Conservation (phyloP, 1,140 invertebrate species). For the Reticulitermes speratus region DNA sequence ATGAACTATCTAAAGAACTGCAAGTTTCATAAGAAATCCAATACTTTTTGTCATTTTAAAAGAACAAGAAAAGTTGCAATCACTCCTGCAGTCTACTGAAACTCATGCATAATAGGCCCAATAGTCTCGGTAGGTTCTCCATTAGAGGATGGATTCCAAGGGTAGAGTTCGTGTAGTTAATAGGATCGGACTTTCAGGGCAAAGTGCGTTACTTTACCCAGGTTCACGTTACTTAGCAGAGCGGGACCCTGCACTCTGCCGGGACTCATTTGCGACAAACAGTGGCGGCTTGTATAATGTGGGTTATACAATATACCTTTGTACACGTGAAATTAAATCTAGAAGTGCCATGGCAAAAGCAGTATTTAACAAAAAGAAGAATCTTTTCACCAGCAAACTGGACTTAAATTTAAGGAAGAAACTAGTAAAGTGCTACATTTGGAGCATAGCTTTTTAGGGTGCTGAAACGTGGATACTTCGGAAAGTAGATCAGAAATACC, state of each 20-base stretch:
- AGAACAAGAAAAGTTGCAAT: neutral
- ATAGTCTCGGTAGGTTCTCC: neutral
- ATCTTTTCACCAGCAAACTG: too few relatives aligned
- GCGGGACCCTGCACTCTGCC: neutral
- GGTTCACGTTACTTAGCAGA: neutral
- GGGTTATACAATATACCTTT: too few relatives aligned
- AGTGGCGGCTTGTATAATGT: neutral
- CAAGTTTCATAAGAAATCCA: neutral
- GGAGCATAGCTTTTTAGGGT: too few relatives aligned
- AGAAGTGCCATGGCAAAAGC: too few relatives aligned
- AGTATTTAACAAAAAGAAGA: too few relatives aligned
- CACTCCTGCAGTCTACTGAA: neutral
- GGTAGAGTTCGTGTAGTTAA: neutral
- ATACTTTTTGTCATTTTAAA: neutral
- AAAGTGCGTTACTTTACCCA: neutral
- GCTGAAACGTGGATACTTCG: too few relatives aligned
- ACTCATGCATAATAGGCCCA: neutral
- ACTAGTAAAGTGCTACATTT: too few relatives aligned
- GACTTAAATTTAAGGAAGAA: too few relatives aligned
- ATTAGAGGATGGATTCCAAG: neutral
- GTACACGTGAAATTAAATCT: too few relatives aligned
- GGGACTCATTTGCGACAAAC: neutral
- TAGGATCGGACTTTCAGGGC: neutral
- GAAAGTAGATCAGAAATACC: too few relatives aligned
- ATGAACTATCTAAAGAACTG: neutral